These are phyloP conservation scores for Dromiciops gliroides DNA, from an alignment of 2,113 vertebrate species.

Conservation along the genomic window DNA sequence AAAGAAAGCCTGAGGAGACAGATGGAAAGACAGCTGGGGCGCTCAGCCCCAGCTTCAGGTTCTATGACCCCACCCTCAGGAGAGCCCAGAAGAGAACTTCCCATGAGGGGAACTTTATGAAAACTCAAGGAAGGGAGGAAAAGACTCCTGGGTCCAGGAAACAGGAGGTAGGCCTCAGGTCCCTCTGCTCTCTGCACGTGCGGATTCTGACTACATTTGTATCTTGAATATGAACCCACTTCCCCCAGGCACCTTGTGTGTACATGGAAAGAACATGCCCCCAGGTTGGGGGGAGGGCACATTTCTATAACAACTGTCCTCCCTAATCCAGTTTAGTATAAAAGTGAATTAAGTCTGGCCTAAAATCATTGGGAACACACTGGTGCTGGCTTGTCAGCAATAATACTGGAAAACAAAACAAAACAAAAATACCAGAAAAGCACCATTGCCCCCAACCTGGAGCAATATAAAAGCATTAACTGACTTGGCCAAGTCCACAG, in stretches of 20 bases:
- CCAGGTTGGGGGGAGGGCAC: too few relatives aligned
- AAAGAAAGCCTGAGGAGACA: neutral
- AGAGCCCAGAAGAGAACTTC: neutral
- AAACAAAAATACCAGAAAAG: too few relatives aligned
- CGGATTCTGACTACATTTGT: neutral
- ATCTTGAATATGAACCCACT: neutral
- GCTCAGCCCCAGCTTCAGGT: neutral
- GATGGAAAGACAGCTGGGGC: neutral
- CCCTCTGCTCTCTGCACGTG: accelerated
- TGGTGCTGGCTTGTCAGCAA: neutral
- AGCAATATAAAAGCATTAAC: neutral
- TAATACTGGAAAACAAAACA: neutral
- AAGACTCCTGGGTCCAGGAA: neutral
- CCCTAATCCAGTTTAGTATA: neutral
- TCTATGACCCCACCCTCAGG: neutral
- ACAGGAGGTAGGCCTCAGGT: neutral
- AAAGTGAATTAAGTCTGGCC: neutral
- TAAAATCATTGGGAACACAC: neutral
- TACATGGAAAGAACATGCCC: neutral
- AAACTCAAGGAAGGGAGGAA: neutral
- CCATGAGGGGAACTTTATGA: too few relatives aligned
- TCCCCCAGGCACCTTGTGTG: neutral
- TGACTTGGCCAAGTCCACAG: neutral
- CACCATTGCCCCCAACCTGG: neutral
- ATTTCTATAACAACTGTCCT: neutral